phyloP scores from a whole-genome alignment of 2,888 invertebrate genomes.

The Parnassius glacialis region DNA sequence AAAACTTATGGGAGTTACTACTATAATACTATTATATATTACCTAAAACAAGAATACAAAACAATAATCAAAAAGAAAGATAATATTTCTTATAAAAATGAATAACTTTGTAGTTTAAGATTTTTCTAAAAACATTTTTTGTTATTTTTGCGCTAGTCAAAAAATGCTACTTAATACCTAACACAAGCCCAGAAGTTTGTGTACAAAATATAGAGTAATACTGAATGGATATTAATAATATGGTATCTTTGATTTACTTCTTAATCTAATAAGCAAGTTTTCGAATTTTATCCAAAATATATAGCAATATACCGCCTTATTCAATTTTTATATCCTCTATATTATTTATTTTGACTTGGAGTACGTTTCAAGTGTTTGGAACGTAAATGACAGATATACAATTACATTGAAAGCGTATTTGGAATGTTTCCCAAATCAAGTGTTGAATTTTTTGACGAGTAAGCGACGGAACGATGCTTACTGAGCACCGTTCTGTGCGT shows the following conservation, averaged over 20 bases:
- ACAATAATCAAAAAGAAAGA: too few species aligned
- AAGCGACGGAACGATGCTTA: constrained; percentile 32
- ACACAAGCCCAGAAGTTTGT: not conserved
- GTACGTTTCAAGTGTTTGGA: not conserved
- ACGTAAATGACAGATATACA: not conserved
- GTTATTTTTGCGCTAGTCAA: too few species aligned
- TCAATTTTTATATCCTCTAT: not conserved
- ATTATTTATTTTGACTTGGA: not conserved
- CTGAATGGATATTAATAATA: not conserved
- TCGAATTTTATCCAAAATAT: constrained; percentile 1
- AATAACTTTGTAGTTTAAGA: too few species aligned
- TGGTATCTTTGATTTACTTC: not conserved
- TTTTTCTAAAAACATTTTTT: too few species aligned
- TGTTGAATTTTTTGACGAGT: not conserved
- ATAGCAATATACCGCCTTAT: not conserved
- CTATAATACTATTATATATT: too few species aligned
- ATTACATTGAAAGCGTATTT: not conserved
- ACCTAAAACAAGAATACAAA: too few species aligned
- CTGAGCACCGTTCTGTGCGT: constrained; percentile 60
- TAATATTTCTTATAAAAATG: too few species aligned
- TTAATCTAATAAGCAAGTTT: not conserved
- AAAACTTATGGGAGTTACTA: too few species aligned
- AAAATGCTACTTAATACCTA: too few species aligned
- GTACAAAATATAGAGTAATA: not conserved
- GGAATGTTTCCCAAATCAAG: constrained; percentile 6